phyloP scores from a whole-genome alignment of 2,797 vertebrate genomes.

The Bufotes viridis region DNA sequence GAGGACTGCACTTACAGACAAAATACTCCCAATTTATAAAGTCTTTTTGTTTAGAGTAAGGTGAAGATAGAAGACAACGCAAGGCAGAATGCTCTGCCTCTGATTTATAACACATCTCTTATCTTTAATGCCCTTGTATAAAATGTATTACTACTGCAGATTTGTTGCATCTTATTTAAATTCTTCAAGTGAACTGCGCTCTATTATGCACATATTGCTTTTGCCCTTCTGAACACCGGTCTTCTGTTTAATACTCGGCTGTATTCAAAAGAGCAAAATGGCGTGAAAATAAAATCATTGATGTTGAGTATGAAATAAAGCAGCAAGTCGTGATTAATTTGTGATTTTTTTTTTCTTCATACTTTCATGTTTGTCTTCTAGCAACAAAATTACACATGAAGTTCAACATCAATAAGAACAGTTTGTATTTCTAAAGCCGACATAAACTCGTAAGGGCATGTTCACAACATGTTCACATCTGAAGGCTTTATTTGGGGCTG shows the following conservation, averaged over 20 bases:
- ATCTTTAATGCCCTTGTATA: slow-evolving; percentile 28
- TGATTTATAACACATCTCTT: slow-evolving; percentile 26
- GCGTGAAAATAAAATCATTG: not conserved
- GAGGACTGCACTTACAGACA: too few relatives aligned
- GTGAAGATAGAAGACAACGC: not conserved
- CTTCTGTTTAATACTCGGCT: not conserved
- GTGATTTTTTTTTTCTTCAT: not conserved
- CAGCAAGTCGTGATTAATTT: not conserved
- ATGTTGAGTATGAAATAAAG: not conserved
- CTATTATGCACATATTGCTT: not conserved
- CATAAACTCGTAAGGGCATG: too few relatives aligned
- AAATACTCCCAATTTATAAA: not conserved
- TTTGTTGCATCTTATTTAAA: slow-evolving; percentile 25
- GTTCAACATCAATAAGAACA: too few relatives aligned
- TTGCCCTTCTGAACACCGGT: not conserved
- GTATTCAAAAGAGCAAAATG: not conserved
- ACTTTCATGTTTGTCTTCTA: not conserved
- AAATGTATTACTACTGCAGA: slow-evolving; percentile 12
- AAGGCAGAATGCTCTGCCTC: not conserved
- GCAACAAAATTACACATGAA: too few relatives aligned
- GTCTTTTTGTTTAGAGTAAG: not conserved
- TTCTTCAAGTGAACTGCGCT: not conserved
- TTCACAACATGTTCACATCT: too few relatives aligned
- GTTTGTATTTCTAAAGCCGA: too few relatives aligned
- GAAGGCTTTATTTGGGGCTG: too few relatives aligned